A percentile compares a stretch with the other conserved stretches of the same genome.
phyloP scores from a whole-genome alignment of 2,888 invertebrate species.

The Meteorus colon region DNA sequence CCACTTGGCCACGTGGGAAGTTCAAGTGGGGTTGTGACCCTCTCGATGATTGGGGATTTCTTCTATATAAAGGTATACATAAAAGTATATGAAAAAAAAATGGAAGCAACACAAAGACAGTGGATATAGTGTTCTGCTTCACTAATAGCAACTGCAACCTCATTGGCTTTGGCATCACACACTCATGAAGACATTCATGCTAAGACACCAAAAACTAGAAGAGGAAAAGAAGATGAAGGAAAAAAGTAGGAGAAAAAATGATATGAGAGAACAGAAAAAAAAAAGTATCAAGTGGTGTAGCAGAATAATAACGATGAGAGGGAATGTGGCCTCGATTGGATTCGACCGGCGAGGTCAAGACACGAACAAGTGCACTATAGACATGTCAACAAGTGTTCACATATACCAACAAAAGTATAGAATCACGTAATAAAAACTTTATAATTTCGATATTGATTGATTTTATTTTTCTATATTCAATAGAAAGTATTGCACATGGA shows the following conservation, averaged over 20 bases:
- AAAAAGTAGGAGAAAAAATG: not conserved
- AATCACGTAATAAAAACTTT: too few relatives aligned
- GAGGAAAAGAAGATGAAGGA: not conserved
- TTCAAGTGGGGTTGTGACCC: slow-evolving; percentile 58
- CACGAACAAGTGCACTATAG: not conserved
- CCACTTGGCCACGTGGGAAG: slow-evolving; percentile 55
- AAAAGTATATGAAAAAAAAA: slow-evolving; percentile 39
- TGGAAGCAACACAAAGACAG: slow-evolving; percentile 52
- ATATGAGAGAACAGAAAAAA: not conserved
- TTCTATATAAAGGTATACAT: not conserved
- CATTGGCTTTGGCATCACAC: not conserved
- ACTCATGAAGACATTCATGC: not conserved
- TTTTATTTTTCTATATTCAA: too few relatives aligned
- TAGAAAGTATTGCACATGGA: too few relatives aligned
- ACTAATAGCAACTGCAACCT: not conserved
- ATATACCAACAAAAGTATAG: too few relatives aligned
- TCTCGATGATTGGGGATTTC: slow-evolving; percentile 57
- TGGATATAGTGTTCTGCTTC: slow-evolving; percentile 18
- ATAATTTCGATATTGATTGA: too few relatives aligned
- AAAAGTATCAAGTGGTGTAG: not conserved
- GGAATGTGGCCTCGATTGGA: not conserved
- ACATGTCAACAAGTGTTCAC: not conserved
- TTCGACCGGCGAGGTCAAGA: not conserved
- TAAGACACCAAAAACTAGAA: not conserved
- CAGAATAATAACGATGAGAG: not conserved